Base-by-base conservation (phyloP, 2,113 vertebrate genomes). In the Colossoma macropomum region DNA sequence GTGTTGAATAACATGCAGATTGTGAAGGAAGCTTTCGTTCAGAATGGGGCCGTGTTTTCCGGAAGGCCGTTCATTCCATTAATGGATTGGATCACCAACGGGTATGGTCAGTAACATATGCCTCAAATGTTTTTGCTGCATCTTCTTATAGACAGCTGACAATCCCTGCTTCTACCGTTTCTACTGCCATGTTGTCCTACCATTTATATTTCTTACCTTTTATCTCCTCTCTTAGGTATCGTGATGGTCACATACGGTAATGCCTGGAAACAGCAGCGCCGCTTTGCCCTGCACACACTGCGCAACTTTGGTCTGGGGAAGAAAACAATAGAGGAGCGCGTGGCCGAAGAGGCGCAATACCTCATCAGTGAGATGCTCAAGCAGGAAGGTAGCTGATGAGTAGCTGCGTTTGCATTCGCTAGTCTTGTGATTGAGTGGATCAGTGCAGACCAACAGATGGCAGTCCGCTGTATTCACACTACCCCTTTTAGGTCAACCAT, bases 301-400 rank as follows among this genome's bases (percentile, higher is more conserved):
- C 82, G 86, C 0, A 84, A 87, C 68, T 89, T 89, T 27, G 88
- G 90, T 30, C 70, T 90, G 19, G 89, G 90, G 19, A 91, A 88
- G 81, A 90, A 88, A 17, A 75, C 89, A 0, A 1, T 86, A 81
- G 89, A 90, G 62, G 63, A 86, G 9, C 81, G 85, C 2, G 82
- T 91, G 69, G 45, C 19, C 0, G 89, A 90, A 32, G 89, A 91
- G 78, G 86, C 73, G 4, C 41, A 8, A 25, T 86, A 65, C 45
- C 75, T 89, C 12, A n/a, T 83, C 0, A 50, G 50, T 30, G 79
- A 81, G 54, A 52, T 91, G 56, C 73, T 86, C 13, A 84, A 81
- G 73, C 68, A 74, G 17, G 79, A 79, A 81, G 86, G 87, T 89
- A 59, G 19, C 32, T 1, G 54, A 50, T 50, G 48, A 50, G 48